phyloP scores from a whole-genome alignment of 2,888 invertebrate genomes.

The Dynastes grantii region DNA sequence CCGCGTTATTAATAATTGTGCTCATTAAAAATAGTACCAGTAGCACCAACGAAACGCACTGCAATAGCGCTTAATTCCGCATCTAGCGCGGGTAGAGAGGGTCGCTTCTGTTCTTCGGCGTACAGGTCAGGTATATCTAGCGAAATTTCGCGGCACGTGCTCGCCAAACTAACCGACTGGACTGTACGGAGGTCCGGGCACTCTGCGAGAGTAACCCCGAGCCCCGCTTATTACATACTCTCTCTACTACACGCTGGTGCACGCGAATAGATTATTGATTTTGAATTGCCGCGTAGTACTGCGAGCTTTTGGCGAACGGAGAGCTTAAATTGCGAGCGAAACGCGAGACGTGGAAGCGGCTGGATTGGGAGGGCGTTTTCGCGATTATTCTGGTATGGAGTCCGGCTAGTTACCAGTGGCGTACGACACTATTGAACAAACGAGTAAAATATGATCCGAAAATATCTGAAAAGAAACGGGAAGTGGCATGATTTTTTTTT shows the following conservation, averaged over 20 bases:
- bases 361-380: not conserved
- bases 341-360: not conserved
- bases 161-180: conserved; percentile 24
- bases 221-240: conserved; percentile 10
- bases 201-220: conserved; percentile 38
- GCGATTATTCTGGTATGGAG: too few relatives aligned
- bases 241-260: not conserved
- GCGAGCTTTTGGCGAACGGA: conserved; percentile 38
- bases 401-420: too few relatives aligned
- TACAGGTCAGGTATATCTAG: not conserved
- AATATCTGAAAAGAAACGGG: too few relatives aligned
- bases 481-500: too few relatives aligned
- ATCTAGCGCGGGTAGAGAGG: not conserved
- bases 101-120: not conserved
- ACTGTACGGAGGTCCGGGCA: conserved; percentile 49
- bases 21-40: not conserved
- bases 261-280: conserved; percentile 52
- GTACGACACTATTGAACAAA: not conserved
- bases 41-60: too few relatives aligned
- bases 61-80: too few relatives aligned
- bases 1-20: not conserved
- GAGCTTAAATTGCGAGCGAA: conserved; percentile 25
- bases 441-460: not conserved
- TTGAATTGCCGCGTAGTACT: conserved; percentile 38
- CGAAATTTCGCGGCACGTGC: conserved; percentile 5